Percentiles rank a stretch among this genome's conserved stretches.
Conservation (phyloP, 2,797 vertebrate species). For the Spinus pinus region DNA sequence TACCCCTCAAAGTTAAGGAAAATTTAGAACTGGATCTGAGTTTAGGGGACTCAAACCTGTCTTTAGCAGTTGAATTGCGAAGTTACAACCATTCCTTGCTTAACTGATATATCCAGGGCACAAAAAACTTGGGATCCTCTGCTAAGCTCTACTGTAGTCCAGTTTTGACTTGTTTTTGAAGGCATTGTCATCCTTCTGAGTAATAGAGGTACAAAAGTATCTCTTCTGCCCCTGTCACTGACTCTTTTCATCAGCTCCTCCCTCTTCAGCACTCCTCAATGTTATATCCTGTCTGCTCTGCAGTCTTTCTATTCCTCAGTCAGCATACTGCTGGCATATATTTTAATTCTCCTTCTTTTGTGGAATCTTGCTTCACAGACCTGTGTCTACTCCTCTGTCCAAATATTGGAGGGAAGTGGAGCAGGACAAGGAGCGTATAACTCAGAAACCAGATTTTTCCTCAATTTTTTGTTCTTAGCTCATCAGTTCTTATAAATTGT, state of each 20-base stretch:
- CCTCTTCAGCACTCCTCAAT: background rate
- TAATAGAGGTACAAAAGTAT: background rate
- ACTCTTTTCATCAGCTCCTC: background rate
- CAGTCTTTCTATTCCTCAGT: background rate
- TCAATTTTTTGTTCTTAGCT: background rate
- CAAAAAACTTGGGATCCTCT: background rate
- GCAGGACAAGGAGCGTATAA: fast-evolving
- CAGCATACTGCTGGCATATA: background rate
- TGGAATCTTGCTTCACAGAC: background rate
- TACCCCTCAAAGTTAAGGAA: background rate
- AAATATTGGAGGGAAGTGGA: background rate
- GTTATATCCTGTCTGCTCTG: background rate
- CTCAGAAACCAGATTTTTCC: background rate
- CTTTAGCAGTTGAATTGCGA: background rate
- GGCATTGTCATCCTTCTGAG: background rate
- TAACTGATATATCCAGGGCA: background rate
- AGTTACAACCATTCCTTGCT: background rate
- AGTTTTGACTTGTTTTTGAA: background rate
- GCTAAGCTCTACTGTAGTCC: background rate
- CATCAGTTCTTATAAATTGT: background rate
- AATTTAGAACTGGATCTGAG: background rate
- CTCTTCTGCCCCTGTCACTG: background rate
- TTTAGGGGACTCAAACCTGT: background rate
- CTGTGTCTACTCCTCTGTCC: background rate
- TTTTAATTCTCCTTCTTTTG: background rate